phyloP scores from a whole-genome alignment of 2,888 invertebrate genomes.

The Lysandra bellargus region DNA sequence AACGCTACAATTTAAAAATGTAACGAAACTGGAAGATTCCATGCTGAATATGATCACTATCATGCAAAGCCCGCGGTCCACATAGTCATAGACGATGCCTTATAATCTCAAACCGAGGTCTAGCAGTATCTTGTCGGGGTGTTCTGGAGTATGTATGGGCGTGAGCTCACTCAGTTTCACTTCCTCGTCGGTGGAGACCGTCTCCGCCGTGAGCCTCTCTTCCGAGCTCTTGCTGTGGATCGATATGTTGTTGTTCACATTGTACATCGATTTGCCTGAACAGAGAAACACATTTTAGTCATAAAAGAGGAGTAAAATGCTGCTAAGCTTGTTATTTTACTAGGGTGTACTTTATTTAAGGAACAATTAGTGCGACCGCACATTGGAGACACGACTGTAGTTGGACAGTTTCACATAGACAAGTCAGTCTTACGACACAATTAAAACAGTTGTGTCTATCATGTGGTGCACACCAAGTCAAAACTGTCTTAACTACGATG shows the following conservation, averaged over 20 bases:
- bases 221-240: constrained; percentile 79
- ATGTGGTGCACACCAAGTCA: too few relatives aligned
- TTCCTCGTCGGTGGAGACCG: constrained; percentile 72
- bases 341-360: too few relatives aligned
- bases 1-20: too few relatives aligned
- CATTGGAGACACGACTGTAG: too few relatives aligned
- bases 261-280: constrained; percentile 75
- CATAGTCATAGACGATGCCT: not conserved
- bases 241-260: constrained; percentile 73
- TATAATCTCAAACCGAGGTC: constrained; percentile 22
- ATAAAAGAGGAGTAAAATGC: not conserved
- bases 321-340: too few relatives aligned
- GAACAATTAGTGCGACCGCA: too few relatives aligned
- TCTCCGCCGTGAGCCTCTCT: constrained; percentile 79
- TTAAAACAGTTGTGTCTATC: too few relatives aligned
- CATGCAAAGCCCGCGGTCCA: constrained; percentile 14
- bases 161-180: constrained; percentile 64
- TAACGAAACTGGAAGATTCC: not conserved
- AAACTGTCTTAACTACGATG: too few relatives aligned
- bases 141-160: constrained; percentile 25
- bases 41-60: not conserved
- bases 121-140: constrained; percentile 25
- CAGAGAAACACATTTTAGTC: not conserved
- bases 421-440: too few relatives aligned
- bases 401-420: too few relatives aligned